Percentiles rank a stretch among this genome's conserved stretches.
phyloP scores from a whole-genome alignment of 2,888 invertebrate genomes.

The Dyspetes luteomarginatus region DNA sequence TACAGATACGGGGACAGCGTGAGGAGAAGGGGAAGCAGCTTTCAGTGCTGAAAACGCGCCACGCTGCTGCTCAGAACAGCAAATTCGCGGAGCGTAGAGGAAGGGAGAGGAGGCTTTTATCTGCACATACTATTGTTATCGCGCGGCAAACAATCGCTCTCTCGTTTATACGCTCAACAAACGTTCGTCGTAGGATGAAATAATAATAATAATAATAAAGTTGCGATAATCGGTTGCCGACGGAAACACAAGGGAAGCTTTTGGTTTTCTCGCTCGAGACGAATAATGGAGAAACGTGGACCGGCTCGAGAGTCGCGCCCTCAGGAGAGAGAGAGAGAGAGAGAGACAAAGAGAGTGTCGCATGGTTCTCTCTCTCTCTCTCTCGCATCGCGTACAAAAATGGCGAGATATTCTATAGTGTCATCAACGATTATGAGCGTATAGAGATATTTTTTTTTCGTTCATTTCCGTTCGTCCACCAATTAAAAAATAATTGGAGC shows the following conservation, averaged over 20 bases:
- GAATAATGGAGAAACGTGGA: background rate
- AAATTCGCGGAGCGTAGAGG: too few relatives aligned
- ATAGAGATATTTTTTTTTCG: too few relatives aligned
- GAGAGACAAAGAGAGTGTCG: too few relatives aligned
- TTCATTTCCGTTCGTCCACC: too few relatives aligned
- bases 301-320: background rate
- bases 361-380: background rate
- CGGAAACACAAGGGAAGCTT: background rate
- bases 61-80: background rate
- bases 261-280: background rate
- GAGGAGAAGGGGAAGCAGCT: too few relatives aligned
- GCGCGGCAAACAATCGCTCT: conserved; percentile 32
- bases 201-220: conserved; percentile 13
- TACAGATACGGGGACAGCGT: background rate
- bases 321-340: background rate
- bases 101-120: conserved; percentile 34
- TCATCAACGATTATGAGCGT: too few relatives aligned
- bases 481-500: too few relatives aligned
- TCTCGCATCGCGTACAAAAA: background rate
- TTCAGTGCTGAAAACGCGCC: background rate
- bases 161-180: background rate
- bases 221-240: background rate
- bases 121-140: conserved; percentile 38
- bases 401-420: background rate
- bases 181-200: background rate